Conservation (phyloP, 2,797 vertebrate genomes). For the Paramormyrops hopkinsi region DNA sequence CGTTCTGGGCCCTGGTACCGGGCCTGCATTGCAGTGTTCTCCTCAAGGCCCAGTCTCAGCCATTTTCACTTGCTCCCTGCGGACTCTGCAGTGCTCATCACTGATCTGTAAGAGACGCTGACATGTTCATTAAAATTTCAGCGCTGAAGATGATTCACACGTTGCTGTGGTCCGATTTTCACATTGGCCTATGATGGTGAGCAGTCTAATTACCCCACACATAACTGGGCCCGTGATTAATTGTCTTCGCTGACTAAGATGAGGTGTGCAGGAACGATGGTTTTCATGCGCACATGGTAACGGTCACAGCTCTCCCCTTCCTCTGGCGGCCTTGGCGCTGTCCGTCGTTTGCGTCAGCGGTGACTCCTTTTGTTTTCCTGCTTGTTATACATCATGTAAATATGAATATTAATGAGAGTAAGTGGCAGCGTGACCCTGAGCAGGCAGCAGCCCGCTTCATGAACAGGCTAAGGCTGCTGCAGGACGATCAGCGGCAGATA, state of each 20-base stretch:
- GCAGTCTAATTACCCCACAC: background rate
- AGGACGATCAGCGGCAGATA: background rate
- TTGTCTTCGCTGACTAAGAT: background rate
- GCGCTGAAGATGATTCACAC: background rate
- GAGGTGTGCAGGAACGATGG: background rate
- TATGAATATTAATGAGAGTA: background rate
- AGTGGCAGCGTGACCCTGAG: background rate
- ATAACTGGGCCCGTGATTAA: background rate
- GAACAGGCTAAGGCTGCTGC: background rate
- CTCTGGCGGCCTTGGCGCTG: background rate
- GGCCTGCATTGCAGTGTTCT: background rate
- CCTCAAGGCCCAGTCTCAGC: background rate
- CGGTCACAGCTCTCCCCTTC: background rate
- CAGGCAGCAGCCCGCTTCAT: background rate
- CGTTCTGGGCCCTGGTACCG: background rate
- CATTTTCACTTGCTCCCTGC: background rate
- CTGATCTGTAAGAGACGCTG: background rate
- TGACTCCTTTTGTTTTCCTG: background rate
- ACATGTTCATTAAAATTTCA: background rate
- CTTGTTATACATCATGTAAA: background rate
- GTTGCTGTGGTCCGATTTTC: background rate
- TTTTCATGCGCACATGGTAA: background rate
- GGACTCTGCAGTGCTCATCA: background rate
- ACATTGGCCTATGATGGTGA: background rate
- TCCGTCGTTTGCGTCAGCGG: background rate